Base-by-base conservation (phyloP, 23 tunicate genomes). In the Ascidia mentula region DNA sequence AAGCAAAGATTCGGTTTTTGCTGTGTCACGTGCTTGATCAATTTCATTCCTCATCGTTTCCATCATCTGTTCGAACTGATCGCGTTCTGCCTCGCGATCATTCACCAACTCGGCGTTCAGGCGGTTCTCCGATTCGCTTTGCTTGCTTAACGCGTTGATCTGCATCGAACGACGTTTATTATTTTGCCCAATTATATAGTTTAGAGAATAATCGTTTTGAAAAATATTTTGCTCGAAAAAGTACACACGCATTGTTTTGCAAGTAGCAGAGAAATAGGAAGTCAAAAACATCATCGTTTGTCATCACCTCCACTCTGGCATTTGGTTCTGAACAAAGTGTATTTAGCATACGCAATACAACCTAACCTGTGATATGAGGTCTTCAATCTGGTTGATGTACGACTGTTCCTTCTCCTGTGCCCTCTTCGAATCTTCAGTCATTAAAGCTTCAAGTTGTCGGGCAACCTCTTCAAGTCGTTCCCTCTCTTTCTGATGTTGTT, bases 11-110 rank as follows among this genome's bases (percentile, higher is more conserved):
- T 82, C 90, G 26, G 90, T 24, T 65, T 80, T 86, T 15, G 84
- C 80, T 28, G 86, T n/a, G 38, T 91, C 87, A 6, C 91, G 89
- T 20, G 46, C 87, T 77, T 85, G 85, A 38, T 93, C 92, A 22
- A 93, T 59, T 71, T 93, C 93, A 15, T 84, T 75, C 45, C 86
- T 74, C 81, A 87, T 61, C 0, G 82, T 59, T 73, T 83, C 90
- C 78, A 92, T 87, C 79, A 82, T 91, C 38, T 82, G 38, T 46
- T 92, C 92, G 60, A 92, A 92, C 82, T 92, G 86, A 22, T 79
- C 88, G 20, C 97, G 73, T 40, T 92, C 97, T 1, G 75, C 46
- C 42, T 92, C 92, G 9, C 92, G 60, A 60, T 86, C 97, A 4
- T 34, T 46, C 20, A 88, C 79, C 32, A 87, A 79, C 72, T 92